A percentile compares a stretch with the other conserved stretches of the same genome.
Evolutionary conservation across 2,113 vertebrate species (phyloP).

Genomic region (Lycocorax pyrrhopterus): DNA sequence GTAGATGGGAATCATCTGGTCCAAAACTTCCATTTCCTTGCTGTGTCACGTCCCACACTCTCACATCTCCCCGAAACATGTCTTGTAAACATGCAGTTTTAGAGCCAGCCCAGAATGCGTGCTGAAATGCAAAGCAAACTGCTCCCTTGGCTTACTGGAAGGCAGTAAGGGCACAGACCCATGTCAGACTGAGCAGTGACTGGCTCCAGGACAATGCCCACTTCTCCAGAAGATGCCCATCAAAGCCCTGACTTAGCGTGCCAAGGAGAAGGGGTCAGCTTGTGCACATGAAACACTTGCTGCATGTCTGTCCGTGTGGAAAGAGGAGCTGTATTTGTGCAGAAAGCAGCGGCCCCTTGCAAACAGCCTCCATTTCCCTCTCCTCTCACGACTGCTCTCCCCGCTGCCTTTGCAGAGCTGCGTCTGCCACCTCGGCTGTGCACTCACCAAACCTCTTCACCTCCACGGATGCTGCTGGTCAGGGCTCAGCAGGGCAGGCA

Average conservation of each 20-base stretch:
- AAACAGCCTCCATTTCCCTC: neutral
- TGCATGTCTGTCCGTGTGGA: fast-evolving
- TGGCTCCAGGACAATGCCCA: neutral
- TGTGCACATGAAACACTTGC: neutral
- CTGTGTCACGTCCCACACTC: neutral
- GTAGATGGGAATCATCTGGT: neutral
- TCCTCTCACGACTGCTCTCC: neutral
- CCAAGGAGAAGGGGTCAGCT: neutral
- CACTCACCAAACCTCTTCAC: neutral
- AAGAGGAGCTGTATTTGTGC: neutral
- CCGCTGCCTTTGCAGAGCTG: neutral
- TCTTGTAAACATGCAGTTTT: neutral
- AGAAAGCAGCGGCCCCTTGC: neutral
- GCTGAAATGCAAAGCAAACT: neutral
- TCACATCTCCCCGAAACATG: fast-evolving
- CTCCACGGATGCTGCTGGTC: neutral
- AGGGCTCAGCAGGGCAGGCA: neutral
- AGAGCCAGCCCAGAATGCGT: neutral
- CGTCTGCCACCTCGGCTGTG: neutral
- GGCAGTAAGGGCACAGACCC: neutral
- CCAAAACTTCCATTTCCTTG: neutral
- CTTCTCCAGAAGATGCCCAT: neutral
- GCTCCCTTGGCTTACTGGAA: neutral
- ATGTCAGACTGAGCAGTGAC: neutral
- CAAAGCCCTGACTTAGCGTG: neutral